Conservation (phyloP, 2,113 vertebrate species). For the Ailuropoda melanoleuca region DNA sequence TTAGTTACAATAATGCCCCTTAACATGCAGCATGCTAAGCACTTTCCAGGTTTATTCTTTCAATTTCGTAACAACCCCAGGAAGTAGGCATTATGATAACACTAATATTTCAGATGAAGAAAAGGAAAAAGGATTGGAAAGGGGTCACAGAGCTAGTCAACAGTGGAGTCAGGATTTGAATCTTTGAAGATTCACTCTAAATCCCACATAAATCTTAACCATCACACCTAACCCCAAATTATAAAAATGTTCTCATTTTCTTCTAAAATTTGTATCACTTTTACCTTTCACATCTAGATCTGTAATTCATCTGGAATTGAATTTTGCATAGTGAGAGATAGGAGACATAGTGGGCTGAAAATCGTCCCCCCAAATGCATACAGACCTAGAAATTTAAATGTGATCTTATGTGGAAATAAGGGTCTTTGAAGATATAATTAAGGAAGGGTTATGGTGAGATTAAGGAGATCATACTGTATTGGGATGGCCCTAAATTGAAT, state of each 20-base stretch:
- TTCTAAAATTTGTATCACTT: background rate
- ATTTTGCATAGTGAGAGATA: background rate
- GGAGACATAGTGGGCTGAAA: background rate
- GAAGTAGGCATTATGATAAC: background rate
- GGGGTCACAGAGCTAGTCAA: background rate
- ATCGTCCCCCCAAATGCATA: background rate
- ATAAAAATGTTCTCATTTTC: background rate
- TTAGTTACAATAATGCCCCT: background rate
- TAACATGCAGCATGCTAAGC: background rate
- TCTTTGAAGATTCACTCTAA: background rate
- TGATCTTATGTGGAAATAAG: background rate
- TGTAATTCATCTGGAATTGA: background rate
- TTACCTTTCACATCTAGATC: background rate
- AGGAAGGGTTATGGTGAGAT: background rate
- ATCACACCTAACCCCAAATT: background rate
- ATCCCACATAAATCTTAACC: background rate
- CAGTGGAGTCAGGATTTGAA: background rate
- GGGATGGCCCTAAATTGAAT: background rate
- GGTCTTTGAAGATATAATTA: background rate
- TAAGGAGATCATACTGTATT: background rate
- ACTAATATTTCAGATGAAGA: background rate
- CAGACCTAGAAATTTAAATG: background rate
- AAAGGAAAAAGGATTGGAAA: background rate
- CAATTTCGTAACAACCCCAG: background rate
- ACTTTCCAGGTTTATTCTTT: background rate